Base-by-base conservation (phyloP, 35 echinoderm and acorn worm species). In the Apostichopus parvimensis region DNA sequence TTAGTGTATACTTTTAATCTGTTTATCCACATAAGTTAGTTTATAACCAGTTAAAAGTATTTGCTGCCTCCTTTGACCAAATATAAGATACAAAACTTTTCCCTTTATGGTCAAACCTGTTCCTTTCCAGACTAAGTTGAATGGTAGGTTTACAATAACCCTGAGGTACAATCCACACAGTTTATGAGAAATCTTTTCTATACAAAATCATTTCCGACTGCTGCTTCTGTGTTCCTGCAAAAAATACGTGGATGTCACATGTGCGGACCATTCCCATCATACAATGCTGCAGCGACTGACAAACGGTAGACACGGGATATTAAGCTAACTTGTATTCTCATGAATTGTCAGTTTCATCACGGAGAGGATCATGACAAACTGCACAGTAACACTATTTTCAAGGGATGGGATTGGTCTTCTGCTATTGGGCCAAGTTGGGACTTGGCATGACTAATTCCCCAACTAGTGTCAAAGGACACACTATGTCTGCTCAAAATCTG, bases 371-470 rank as follows among this genome's bases (percentile, higher is more conserved):
- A 18, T 22, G 71, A 75, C 17, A 21, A 6, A n/a, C n/a, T 18
- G 17, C 7, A 75, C 64, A 18, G 71, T 75, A n/a, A 5, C 7
- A 75, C 71, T 75, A 73, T 12, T 6, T 75, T 75, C 13, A 75
- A 75, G 71, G 14, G 71, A 20, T 75, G 71, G 71, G 71, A 75
- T 75, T 75, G 71, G 71, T 75, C 21, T 22, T 18, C 34, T 45
- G 17, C 71, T 20, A 75, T 22, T 75, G 71, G 71, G 71, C 71
- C 15, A 75, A 75, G 71, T n/a, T 18, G 71, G 71, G 71, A 75
- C 71, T 20, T 84, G 14, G 81, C 53, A 84, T 84, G 81, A 84
- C 81, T 84, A 84, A 84, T 84, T 84, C 81, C 81, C 81, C 71
- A 75, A 18, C 81, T 12, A 84, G 54, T 25, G 81, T 84, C 81